phyloP scores from a whole-genome alignment of 1,140 invertebrate genomes.

The Bombyx mori region ASM3026992v2 NC_085107.1:10557501-10558000 shows the following conservation, averaged over 20 bases:
- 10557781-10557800: constrained; percentile 42
- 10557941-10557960: constrained; percentile 38
- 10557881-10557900: constrained; percentile 5
- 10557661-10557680: constrained; percentile 31
- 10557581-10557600: constrained; percentile 56
- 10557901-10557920: constrained; percentile 63
- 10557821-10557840: constrained; percentile 37
- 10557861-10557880: neutral
- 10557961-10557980: neutral
- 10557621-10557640: constrained; percentile 34
- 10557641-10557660: constrained; percentile 36
- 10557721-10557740: constrained; percentile 38
- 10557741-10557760: constrained; percentile 44
- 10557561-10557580: no score
- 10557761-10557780: constrained; percentile 50
- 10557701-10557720: constrained; percentile 36
- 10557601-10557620: constrained; percentile 43
- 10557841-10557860: constrained; percentile 25
- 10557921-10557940: constrained; percentile 49
- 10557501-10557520: neutral
- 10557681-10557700: constrained; percentile 56
- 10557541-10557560: no score
- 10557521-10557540: no score
- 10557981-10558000: no score
- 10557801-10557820: constrained; percentile 48